phyloP scores from a whole-genome alignment of 2,797 vertebrate species.

The Melanotaenia pygmaea region DNA sequence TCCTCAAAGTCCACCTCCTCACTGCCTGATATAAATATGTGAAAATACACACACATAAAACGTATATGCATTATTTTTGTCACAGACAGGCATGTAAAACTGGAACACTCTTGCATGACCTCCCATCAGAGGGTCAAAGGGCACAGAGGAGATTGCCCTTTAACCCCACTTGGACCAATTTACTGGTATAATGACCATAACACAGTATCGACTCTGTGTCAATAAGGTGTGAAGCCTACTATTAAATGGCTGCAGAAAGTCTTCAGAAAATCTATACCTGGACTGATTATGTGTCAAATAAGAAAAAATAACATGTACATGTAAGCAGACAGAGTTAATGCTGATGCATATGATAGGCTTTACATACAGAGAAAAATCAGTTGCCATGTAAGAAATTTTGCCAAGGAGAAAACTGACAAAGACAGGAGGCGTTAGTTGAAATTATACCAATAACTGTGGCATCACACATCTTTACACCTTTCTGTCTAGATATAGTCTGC shows the following conservation, averaged over 20 bases:
- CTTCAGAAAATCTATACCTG: slow-evolving; percentile 63
- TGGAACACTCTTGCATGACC: slow-evolving; percentile 49
- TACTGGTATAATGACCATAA: slow-evolving; percentile 75
- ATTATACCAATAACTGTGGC: slow-evolving; percentile 40
- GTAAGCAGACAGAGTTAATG: slow-evolving; percentile 31
- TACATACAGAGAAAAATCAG: slow-evolving; percentile 51
- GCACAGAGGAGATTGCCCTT: slow-evolving; percentile 64
- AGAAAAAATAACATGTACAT: slow-evolving; percentile 9
- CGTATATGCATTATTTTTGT: slow-evolving; percentile 30
- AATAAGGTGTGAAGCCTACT: slow-evolving; percentile 49
- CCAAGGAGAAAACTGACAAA: slow-evolving; percentile 55
- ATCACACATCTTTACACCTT: slow-evolving; percentile 44
- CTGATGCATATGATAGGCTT: slow-evolving; percentile 44
- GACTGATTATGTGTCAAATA: slow-evolving; percentile 61
- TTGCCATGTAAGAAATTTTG: slow-evolving; percentile 36
- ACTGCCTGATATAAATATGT: slow-evolving; percentile 41
- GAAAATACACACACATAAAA: slow-evolving; percentile 36
- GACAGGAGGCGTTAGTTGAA: slow-evolving; percentile 57
- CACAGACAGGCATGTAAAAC: slow-evolving; percentile 53
- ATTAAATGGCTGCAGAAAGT: slow-evolving; percentile 62
- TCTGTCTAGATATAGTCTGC: slow-evolving; percentile 32
- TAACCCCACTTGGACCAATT: slow-evolving; percentile 80
- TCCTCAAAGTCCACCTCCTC: slow-evolving; percentile 59
- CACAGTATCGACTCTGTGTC: slow-evolving; percentile 68
- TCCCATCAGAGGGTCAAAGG: slow-evolving; percentile 70